Conservation (phyloP, 2,113 vertebrate genomes). For the Oreochromis tanganicae region DNA sequence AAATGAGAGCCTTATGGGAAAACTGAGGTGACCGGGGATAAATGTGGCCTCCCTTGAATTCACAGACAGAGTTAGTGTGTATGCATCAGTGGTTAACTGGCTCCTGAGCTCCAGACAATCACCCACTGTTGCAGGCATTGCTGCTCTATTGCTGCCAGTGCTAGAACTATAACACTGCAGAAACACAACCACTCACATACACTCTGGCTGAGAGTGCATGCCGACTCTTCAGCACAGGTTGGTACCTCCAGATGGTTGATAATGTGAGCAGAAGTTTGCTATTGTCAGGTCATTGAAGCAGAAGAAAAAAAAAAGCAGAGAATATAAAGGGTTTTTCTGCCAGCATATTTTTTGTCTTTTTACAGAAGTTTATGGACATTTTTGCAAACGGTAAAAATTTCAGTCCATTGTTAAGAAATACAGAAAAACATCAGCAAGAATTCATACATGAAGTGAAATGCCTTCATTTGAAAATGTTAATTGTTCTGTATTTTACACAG, state of each 20-base stretch:
- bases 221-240: not conserved
- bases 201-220: not conserved
- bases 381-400: not conserved
- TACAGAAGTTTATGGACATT: not conserved
- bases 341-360: not conserved
- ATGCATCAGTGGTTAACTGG: slow-evolving; percentile 59
- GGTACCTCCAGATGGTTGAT: not conserved
- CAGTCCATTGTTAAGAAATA: not conserved
- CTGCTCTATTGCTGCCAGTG: slow-evolving; percentile 26
- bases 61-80: slow-evolving; percentile 41
- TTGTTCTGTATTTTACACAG: not conserved
- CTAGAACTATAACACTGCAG: not conserved
- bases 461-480: not conserved
- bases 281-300: not conserved
- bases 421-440: not conserved
- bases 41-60: slow-evolving; percentile 41
- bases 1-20: slow-evolving; percentile 31
- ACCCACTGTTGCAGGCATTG: slow-evolving; percentile 47
- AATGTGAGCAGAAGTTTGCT: not conserved
- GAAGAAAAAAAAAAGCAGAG: not conserved
- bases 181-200: not conserved
- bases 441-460: not conserved
- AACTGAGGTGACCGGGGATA: slow-evolving; percentile 12
- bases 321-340: not conserved
- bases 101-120: slow-evolving; percentile 57